Evolutionary conservation across 2,797 vertebrate species (phyloP).

Genomic region (Bothrops alternatus): DNA sequence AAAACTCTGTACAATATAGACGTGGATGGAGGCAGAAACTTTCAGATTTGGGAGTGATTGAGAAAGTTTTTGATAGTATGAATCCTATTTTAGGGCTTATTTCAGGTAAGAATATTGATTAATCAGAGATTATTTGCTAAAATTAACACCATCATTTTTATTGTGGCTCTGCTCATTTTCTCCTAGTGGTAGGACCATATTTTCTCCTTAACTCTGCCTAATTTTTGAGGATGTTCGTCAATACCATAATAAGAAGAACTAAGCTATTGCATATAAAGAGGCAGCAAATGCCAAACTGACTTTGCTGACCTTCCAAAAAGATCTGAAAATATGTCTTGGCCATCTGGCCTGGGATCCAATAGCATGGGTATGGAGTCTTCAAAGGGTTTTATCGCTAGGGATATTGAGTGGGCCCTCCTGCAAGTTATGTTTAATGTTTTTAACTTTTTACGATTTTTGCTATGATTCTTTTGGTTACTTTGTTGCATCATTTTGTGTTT

Average conservation of each 20-base stretch:
- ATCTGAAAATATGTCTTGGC: not conserved
- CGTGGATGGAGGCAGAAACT: not conserved
- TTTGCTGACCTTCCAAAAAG: not conserved
- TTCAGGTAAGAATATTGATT: not conserved
- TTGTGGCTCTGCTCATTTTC: not conserved
- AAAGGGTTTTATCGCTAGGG: not conserved
- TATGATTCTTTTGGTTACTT: not conserved
- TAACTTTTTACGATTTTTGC: not conserved
- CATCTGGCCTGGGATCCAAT: not conserved
- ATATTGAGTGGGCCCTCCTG: not conserved
- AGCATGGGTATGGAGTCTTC: not conserved
- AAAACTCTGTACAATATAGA: not conserved
- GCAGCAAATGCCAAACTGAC: not conserved
- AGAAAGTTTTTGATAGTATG: not conserved
- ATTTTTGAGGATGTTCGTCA: not conserved
- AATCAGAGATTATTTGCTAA: not conserved
- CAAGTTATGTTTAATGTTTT: not conserved
- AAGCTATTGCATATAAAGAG: not conserved
- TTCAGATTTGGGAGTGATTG: not conserved
- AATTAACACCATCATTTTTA: not conserved
- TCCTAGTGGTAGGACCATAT: not conserved
- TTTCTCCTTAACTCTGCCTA: not conserved
- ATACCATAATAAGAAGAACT: not conserved
- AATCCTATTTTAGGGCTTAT: not conserved
- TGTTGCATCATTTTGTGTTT: not conserved